Evolutionary conservation across 2,113 vertebrate genomes (phyloP).

Genomic region (Pampusana beccarii): DNA sequence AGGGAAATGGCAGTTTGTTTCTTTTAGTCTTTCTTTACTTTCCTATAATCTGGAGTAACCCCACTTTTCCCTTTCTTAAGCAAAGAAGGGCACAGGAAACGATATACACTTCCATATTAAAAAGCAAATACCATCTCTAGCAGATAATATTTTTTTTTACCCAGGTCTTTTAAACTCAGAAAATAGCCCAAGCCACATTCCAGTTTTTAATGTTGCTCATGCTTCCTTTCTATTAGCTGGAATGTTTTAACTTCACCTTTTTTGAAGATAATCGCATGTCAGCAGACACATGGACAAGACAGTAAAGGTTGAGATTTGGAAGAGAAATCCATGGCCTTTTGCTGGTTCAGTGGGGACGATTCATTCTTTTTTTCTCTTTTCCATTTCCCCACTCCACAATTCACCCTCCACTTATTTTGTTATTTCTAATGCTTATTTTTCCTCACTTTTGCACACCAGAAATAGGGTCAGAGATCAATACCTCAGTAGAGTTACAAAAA

Average conservation of each 20-base stretch:
- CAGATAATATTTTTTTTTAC: neutral
- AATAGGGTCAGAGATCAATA: neutral
- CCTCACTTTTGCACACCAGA: neutral
- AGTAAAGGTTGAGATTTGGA: neutral
- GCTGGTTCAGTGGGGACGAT: neutral
- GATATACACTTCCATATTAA: neutral
- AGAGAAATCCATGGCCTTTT: neutral
- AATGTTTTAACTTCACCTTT: neutral
- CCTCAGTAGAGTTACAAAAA: neutral
- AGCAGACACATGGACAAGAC: neutral
- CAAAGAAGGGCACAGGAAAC: neutral
- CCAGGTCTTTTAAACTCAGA: neutral
- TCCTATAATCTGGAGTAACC: neutral
- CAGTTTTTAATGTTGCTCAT: neutral
- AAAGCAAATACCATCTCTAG: neutral
- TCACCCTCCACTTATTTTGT: fast-evolving
- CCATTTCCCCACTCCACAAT: neutral
- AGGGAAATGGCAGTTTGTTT: neutral
- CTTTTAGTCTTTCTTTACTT: neutral
- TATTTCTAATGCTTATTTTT: neutral
- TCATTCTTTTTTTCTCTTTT: neutral
- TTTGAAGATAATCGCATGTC: neutral
- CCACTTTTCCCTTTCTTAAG: neutral
- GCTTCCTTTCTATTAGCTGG: neutral
- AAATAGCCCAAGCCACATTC: neutral